phyloP scores from a whole-genome alignment of 1,140 invertebrate genomes.

The Metaphire vulgaris region DNA sequence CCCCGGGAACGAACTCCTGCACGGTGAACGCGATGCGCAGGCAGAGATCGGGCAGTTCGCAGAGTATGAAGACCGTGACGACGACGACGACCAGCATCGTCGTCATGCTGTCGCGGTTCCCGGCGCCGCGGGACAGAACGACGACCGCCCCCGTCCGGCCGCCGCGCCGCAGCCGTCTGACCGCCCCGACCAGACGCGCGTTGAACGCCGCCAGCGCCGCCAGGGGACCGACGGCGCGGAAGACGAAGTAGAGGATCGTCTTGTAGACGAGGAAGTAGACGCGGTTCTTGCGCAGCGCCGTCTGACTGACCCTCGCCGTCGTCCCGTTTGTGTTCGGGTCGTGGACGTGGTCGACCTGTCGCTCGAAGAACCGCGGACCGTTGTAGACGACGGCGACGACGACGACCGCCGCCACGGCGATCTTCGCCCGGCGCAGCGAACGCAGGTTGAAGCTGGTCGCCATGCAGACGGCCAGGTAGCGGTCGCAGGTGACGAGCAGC shows the following conservation, averaged over 20 bases:
- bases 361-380: constrained; percentile 28
- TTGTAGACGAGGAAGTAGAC: constrained; percentile 32
- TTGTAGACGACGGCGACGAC: constrained; percentile 28
- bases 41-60: constrained; percentile 81
- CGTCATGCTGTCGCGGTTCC: constrained; percentile 55
- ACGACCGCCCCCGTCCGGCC: neutral
- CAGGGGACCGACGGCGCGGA: constrained; percentile 29
- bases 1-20: neutral
- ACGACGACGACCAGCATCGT: constrained; percentile 83
- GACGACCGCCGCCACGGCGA: constrained; percentile 10
- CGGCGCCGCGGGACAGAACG: neutral
- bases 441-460: constrained; percentile 16
- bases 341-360: constrained; percentile 1
- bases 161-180: neutral
- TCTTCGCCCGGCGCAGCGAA: constrained; percentile 9
- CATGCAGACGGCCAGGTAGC: constrained; percentile 28
- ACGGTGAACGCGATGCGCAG: constrained; percentile 11
- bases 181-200: constrained; percentile 11
- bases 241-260: constrained; percentile 29
- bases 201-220: constrained; percentile 24
- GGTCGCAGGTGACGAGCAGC: constrained; percentile 28
- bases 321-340: neutral
- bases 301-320: neutral
- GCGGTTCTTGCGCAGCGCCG: constrained; percentile 22
- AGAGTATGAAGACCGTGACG: constrained; percentile 84